Evolutionary conservation across 2,888 invertebrate genomes (phyloP).

Genomic region (Cryptus armator): DNA sequence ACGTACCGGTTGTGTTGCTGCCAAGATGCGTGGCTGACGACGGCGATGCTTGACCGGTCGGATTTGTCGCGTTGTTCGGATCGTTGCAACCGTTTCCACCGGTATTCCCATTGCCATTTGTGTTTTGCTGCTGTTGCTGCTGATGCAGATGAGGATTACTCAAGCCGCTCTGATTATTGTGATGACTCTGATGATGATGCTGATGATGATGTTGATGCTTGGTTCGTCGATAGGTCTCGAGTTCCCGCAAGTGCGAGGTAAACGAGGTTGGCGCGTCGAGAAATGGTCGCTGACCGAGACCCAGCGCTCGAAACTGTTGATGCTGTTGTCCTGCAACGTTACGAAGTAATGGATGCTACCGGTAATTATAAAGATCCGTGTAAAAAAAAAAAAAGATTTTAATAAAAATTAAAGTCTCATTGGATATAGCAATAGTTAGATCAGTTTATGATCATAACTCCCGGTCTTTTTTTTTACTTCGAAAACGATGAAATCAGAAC

Average conservation of each 20-base stretch:
- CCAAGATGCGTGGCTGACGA: slow-evolving; percentile 81
- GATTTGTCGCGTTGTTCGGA: slow-evolving; percentile 77
- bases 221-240: slow-evolving; percentile 90
- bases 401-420: neutral
- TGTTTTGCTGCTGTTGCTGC: slow-evolving; percentile 61
- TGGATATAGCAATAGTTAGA: neutral
- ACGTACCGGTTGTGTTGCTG: slow-evolving; percentile 76
- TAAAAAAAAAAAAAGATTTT: neutral
- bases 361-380: slow-evolving; percentile 40
- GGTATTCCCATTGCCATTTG: slow-evolving; percentile 78
- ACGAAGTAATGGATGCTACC: slow-evolving; percentile 52
- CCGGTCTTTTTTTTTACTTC: too few species aligned
- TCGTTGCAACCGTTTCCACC: slow-evolving; percentile 79
- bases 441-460: neutral
- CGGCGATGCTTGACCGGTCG: slow-evolving; percentile 79
- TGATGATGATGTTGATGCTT: slow-evolving; percentile 86
- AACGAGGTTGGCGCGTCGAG: slow-evolving; percentile 87
- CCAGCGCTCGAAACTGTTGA: slow-evolving; percentile 91
- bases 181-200: slow-evolving; percentile 79
- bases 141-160: slow-evolving; percentile 59
- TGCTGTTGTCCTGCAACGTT: slow-evolving; percentile 85
- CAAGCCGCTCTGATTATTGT: slow-evolving; percentile 66
- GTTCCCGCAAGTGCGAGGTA: slow-evolving; percentile 89
- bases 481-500: too few species aligned
- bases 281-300: slow-evolving; percentile 91